A percentile compares a stretch with the other conserved stretches of the same genome.
Conservation (phyloP, 2,113 vertebrate genomes). For the Eurypyga helias region DNA sequence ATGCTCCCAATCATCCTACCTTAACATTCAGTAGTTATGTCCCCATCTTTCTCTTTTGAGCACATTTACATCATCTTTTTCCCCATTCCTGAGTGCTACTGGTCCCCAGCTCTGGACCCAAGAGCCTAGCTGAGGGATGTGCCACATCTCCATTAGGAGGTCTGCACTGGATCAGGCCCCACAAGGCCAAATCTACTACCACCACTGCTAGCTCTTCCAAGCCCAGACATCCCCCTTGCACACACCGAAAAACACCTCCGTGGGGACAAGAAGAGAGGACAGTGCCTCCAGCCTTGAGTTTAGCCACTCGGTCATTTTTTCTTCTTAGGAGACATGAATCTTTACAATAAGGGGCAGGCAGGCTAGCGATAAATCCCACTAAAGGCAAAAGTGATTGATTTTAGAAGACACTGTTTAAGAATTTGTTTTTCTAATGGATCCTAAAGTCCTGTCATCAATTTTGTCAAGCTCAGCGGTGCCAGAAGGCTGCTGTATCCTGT, state of each 20-base stretch:
- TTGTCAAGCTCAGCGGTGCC: slow-evolving; percentile 68
- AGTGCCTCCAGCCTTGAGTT: neutral
- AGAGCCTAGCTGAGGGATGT: neutral
- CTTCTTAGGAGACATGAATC: slow-evolving; percentile 57
- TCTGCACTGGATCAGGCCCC: neutral
- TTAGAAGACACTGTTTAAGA: slow-evolving; percentile 72
- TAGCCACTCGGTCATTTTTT: neutral
- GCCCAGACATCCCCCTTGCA: neutral
- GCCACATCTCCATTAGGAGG: accelerated
- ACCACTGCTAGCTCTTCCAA: neutral
- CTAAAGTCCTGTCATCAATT: slow-evolving; percentile 69
- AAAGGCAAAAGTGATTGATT: slow-evolving; percentile 74
- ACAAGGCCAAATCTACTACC: neutral
- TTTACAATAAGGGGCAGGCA: slow-evolving; percentile 13
- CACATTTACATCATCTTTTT: neutral
- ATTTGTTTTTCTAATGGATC: slow-evolving; percentile 76
- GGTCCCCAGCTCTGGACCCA: neutral
- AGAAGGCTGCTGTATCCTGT: slow-evolving; percentile 25
- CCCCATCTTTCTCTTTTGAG: accelerated
- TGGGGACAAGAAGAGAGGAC: neutral
- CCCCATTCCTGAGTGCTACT: neutral
- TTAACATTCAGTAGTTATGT: neutral
- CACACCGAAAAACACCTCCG: accelerated
- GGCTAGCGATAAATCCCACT: slow-evolving; percentile 61
- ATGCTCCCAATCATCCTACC: accelerated